Evolutionary conservation across 2,888 invertebrate species (phyloP).

Genomic region (Drosophila dives): DNA sequence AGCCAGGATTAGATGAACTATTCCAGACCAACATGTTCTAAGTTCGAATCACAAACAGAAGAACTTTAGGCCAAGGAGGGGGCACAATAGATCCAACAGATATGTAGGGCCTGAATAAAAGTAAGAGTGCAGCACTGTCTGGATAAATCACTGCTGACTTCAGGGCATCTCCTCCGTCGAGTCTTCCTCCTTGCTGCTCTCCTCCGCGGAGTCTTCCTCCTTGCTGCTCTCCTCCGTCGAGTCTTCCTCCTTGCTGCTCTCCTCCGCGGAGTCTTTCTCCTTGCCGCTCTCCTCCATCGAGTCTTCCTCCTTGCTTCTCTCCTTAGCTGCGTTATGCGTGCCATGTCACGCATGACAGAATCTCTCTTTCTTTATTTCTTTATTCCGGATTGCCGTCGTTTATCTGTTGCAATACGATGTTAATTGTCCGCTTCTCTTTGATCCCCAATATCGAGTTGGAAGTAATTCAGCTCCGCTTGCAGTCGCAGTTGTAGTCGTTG

Average conservation of each 20-base stretch:
- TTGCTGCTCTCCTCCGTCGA: neutral
- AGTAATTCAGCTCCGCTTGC: constrained; percentile 23
- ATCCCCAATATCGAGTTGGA: constrained; percentile 43
- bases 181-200: neutral
- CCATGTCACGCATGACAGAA: constrained; percentile 27
- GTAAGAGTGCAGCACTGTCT: neutral
- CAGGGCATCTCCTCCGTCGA: neutral
- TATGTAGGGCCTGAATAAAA: neutral
- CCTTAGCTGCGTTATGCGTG: constrained; percentile 15
- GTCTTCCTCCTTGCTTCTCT: neutral
- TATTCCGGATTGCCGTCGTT: constrained; percentile 21
- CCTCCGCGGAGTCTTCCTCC: neutral
- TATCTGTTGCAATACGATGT: constrained; percentile 41
- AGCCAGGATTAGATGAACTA: neutral
- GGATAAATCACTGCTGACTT: neutral
- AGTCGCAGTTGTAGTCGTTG: neutral
- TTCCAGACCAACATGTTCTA: neutral
- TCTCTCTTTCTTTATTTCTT: constrained; percentile 9
- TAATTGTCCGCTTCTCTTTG: constrained; percentile 59
- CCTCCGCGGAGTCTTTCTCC: neutral
- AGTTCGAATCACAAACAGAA: neutral
- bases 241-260: neutral
- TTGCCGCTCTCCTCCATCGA: neutral
- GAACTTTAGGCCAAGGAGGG: neutral
- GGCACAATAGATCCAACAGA: neutral